These are phyloP conservation scores for Pristionchus fissidentatus DNA, from an alignment of 2,888 invertebrate genomes.

Conservation along the genomic window DNA sequence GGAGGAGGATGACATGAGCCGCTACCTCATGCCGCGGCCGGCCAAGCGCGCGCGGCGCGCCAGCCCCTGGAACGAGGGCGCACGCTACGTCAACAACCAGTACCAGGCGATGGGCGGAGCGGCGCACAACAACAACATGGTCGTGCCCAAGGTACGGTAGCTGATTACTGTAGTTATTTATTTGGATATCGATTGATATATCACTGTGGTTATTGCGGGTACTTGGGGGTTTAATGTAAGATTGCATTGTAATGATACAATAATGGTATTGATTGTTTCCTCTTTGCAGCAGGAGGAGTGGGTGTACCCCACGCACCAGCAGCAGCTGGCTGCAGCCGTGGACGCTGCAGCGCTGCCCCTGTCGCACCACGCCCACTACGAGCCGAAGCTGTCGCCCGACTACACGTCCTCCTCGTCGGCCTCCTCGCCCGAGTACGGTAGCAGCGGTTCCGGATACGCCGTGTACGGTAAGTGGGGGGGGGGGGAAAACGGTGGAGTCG, in stretches of 20 bases:
- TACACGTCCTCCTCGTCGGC: slow-evolving; percentile 38
- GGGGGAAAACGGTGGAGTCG: background rate
- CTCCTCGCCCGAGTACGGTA: slow-evolving; percentile 29
- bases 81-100: slow-evolving; percentile 19
- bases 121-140: slow-evolving; percentile 32
- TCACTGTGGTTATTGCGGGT: too few species aligned
- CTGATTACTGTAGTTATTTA: background rate
- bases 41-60: slow-evolving; percentile 1
- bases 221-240: background rate
- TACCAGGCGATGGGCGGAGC: slow-evolving; percentile 19
- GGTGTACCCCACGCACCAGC: slow-evolving; percentile 12
- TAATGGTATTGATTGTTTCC: background rate
- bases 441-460: slow-evolving; percentile 17
- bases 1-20: slow-evolving; percentile 2
- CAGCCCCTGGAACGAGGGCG: background rate
- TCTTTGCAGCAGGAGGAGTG: slow-evolving; percentile 16
- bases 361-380: background rate
- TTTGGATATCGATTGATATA: background rate
- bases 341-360: background rate
- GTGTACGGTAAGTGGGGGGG: background rate
- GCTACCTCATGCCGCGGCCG: background rate
- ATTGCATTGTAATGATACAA: background rate
- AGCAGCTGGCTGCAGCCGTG: background rate
- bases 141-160: slow-evolving; percentile 1
- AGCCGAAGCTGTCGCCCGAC: slow-evolving; percentile 34